Evolutionary conservation across 2,888 invertebrate genomes (phyloP), one percentile per base, ranked within the genome.

Genomic region (Amphipyra tragopoginis): DNA sequence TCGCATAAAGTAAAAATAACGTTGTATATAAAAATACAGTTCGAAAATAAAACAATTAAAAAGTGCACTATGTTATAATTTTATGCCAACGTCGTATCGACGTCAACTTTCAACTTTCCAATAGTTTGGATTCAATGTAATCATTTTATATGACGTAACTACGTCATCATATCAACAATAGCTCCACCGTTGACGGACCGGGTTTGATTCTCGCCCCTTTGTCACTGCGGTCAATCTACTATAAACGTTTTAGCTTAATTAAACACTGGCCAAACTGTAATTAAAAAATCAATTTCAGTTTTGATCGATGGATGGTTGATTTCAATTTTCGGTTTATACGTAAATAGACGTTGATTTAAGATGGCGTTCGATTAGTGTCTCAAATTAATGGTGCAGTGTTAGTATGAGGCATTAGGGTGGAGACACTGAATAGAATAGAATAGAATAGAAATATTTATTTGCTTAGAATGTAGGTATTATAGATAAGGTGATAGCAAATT

Each of bases 211-310:
- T 8, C n/a, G 38, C 14, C 14, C 47, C 64, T 71, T 72, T 65
- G 76, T 71, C 51, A 39, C 14, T 9, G 43, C 53, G 72, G 70
- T 70, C 71, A 64, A 53, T 56, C 43, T 65, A 10, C 21, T 21
- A n/a, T 43, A 47, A 59, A 65, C 59, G 34, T 71, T 64, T 70
- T 26, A 65, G 53, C 75, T 26, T 70, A 71, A 72, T 70, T 75
- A 40, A 42, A 53, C 43, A 59, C 29, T 43, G 53, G 55, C 53
- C 33, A 8, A 33, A 9, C 15, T 44, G 45, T 43, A 50, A 51
- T 60, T 39, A 11, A 47, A 51, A 56, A 39, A 71, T 62, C 59
- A 72, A 75, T 65, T 39, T 44, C 10, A 8, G 13, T 36, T 53
- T 50, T 55, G 51, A 63, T 50, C 42, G 51, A 75, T 53, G 29